A percentile compares a stretch with the other conserved stretches of the same genome.
Evolutionary conservation across 2,113 vertebrate genomes (phyloP).

Genomic region (Oncorhynchus masou): DNA sequence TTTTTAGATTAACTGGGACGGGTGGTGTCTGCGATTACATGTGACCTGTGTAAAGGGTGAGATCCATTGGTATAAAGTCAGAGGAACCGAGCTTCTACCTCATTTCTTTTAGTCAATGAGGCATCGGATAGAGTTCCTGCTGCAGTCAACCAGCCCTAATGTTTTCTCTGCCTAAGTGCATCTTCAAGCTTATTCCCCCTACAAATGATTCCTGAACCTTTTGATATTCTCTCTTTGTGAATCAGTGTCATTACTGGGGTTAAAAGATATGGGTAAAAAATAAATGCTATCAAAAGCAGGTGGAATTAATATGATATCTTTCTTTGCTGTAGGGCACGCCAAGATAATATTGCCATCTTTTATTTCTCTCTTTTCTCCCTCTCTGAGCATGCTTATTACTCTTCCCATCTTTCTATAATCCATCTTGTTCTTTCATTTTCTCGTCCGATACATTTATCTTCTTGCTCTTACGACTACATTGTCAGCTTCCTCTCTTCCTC

Average conservation of each 20-base stretch:
- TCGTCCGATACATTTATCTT: not conserved
- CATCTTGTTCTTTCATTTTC: not conserved
- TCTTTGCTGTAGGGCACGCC: not conserved
- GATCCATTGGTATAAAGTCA: conserved; percentile 58
- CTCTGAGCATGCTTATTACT: not conserved
- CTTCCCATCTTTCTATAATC: not conserved
- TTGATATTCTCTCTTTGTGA: conserved; percentile 15
- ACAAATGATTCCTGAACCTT: conserved; percentile 27
- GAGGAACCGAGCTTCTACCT: conserved; percentile 12
- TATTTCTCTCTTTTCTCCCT: not conserved
- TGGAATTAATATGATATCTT: not conserved
- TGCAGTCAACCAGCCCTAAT: conserved; percentile 68
- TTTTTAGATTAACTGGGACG: conserved; percentile 64
- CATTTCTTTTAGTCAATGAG: conserved; percentile 69
- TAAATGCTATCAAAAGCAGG: not conserved
- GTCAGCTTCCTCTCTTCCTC: not conserved
- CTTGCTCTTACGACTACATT: not conserved
- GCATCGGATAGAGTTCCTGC: conserved; percentile 67
- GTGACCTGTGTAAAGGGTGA: conserved; percentile 31
- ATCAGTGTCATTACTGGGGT: not conserved
- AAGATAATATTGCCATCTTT: not conserved
- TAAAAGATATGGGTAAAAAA: not conserved
- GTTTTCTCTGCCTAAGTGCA: conserved; percentile 59
- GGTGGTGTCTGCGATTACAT: conserved; percentile 66
- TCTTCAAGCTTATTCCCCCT: conserved; percentile 27